phyloP scores from a whole-genome alignment of 2,797 vertebrate species.

The Hylomyscus alleni region DNA sequence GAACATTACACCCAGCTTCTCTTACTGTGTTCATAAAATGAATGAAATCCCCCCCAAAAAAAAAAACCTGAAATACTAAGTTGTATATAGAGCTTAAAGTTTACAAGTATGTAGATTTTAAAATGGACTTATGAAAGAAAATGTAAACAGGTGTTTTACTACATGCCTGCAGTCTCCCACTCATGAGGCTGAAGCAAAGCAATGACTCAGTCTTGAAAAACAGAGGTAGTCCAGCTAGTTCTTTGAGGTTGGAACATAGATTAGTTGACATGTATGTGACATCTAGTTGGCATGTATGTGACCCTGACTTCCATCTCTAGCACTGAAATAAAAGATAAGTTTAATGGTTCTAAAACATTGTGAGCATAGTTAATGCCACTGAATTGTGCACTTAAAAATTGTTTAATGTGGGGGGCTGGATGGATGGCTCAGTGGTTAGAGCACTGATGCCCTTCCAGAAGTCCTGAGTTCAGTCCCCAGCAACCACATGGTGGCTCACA shows the following conservation, averaged over 20 bases:
- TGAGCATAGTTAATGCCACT: neutral
- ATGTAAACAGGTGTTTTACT: neutral
- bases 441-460: too few species aligned
- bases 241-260: neutral
- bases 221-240: neutral
- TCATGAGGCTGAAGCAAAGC: neutral
- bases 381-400: neutral
- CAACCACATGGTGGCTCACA: too few species aligned
- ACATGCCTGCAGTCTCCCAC: neutral
- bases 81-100: slow-evolving; percentile 14
- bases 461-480: too few species aligned
- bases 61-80: slow-evolving; percentile 22
- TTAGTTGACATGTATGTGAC: neutral
- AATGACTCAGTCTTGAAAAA: neutral
- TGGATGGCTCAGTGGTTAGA: too few species aligned
- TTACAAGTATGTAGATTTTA: neutral
- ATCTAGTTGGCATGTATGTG: neutral
- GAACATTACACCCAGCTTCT: neutral
- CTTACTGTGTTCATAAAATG: neutral
- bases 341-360: neutral
- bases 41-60: neutral
- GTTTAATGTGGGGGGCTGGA: neutral
- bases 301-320: neutral
- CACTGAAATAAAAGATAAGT: neutral
- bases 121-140: neutral